phyloP scores from a whole-genome alignment of 2,797 vertebrate genomes.

The Distichodus sexfasciatus region DNA sequence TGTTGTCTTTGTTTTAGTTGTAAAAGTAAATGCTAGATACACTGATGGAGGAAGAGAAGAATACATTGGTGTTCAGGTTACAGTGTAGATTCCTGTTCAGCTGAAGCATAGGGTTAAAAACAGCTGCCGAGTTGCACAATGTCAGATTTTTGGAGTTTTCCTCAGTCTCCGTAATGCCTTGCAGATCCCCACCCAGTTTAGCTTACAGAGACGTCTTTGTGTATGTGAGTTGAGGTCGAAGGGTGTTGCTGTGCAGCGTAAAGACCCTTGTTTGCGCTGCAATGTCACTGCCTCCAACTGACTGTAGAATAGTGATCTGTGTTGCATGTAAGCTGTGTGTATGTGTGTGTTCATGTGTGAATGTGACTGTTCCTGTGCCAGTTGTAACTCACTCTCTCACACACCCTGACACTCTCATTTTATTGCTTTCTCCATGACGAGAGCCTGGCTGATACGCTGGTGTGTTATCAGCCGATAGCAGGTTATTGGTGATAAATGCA shows the following conservation, averaged over 20 bases:
- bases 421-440: conserved; percentile 3
- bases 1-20: too few species aligned
- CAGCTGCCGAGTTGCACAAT: not conserved
- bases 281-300: not conserved
- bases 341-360: not conserved
- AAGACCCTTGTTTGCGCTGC: not conserved
- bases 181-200: not conserved
- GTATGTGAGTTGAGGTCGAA: too few species aligned
- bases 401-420: not conserved
- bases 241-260: not conserved
- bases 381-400: not conserved
- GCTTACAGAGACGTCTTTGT: conserved; percentile 7
- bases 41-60: too few species aligned
- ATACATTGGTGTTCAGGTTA: too few species aligned
- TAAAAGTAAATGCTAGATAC: too few species aligned
- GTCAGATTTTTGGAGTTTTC: not conserved
- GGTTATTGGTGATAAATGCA: too few species aligned
- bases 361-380: not conserved
- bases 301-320: conserved; percentile 1
- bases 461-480: too few species aligned
- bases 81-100: too few species aligned
- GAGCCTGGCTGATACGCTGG: conserved; percentile 11
- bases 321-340: not conserved
- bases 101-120: too few species aligned
- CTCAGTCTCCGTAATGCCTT: not conserved